phyloP scores from a whole-genome alignment of 2,113 vertebrate species.

The Rhabdornis inornatus region DNA sequence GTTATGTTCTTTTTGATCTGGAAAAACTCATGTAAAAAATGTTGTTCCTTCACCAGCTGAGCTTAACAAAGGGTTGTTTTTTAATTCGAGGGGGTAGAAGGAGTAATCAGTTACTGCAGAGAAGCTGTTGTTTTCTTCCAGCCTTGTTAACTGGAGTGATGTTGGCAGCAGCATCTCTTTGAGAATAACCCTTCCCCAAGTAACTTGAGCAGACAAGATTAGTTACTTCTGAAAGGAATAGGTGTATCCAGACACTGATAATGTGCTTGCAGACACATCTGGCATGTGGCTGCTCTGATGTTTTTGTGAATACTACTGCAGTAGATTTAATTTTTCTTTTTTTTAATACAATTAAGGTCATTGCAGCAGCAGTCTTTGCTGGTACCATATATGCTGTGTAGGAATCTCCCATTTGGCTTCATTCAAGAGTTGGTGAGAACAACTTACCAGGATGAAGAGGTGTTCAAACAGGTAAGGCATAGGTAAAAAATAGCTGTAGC shows the following conservation, averaged over 20 bases:
- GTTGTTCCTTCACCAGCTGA: background rate
- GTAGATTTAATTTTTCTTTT: background rate
- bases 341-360: slow-evolving; percentile 71
- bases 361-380: slow-evolving; percentile 90
- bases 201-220: background rate
- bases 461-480: slow-evolving; percentile 89
- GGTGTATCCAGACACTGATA: background rate
- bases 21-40: background rate
- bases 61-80: background rate
- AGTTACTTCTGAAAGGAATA: background rate
- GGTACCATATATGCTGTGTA: slow-evolving; percentile 98
- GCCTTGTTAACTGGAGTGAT: background rate
- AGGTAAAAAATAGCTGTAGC: background rate
- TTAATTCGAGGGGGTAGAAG: background rate
- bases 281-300: background rate
- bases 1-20: background rate
- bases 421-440: slow-evolving; percentile 95
- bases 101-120: background rate
- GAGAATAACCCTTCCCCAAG: background rate
- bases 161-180: background rate
- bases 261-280: background rate
- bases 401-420: slow-evolving; percentile 96
- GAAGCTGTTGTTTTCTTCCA: background rate
- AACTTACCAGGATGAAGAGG: slow-evolving; percentile 94
- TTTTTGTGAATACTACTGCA: background rate